Percentiles rank a stretch among this genome's conserved stretches.
Evolutionary conservation across 2,888 invertebrate species (phyloP).

Genomic region (Siphlonurus alternatus): DNA sequence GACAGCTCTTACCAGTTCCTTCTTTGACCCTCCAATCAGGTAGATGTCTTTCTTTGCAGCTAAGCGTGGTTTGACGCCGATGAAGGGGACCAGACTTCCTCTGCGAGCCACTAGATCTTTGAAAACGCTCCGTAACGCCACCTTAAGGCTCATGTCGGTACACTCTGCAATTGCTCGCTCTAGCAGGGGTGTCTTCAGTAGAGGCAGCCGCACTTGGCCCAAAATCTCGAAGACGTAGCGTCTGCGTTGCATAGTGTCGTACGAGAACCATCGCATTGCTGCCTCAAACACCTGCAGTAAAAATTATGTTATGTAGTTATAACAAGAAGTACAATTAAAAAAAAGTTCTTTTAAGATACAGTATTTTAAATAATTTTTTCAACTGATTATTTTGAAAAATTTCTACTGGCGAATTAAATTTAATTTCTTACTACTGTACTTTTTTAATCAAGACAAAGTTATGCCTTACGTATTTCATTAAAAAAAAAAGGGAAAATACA

Average conservation of each 20-base stretch:
- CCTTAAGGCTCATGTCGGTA: conserved; percentile 59
- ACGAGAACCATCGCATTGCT: conserved; percentile 73
- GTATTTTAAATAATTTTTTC: too few species aligned
- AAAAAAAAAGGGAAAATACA: too few species aligned
- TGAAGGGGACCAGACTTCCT: conserved; percentile 55
- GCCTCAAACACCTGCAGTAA: conserved; percentile 53
- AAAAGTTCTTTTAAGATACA: conserved; percentile 5
- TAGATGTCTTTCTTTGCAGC: conserved; percentile 76
- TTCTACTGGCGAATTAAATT: too few species aligned
- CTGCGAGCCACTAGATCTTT: conserved; percentile 59
- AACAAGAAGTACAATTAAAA: conserved; percentile 1
- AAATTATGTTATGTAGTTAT: too few species aligned
- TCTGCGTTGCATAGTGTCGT: conserved; percentile 58
- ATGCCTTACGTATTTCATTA: too few species aligned
- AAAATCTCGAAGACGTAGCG: conserved; percentile 76
- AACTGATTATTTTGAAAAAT: too few species aligned
- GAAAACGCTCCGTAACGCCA: conserved; percentile 58
- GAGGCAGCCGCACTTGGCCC: conserved; percentile 60
- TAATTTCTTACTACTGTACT: too few species aligned
- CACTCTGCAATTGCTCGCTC: conserved; percentile 62
- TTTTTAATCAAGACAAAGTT: too few species aligned
- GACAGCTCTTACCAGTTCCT: conserved; percentile 45
- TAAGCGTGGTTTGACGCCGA: conserved; percentile 41
- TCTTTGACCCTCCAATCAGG: conserved; percentile 75
- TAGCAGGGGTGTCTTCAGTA: conserved; percentile 63